phyloP scores from a whole-genome alignment of 35 echinoderm and acorn worm species.

The Stichopus chloronotus region DNA sequence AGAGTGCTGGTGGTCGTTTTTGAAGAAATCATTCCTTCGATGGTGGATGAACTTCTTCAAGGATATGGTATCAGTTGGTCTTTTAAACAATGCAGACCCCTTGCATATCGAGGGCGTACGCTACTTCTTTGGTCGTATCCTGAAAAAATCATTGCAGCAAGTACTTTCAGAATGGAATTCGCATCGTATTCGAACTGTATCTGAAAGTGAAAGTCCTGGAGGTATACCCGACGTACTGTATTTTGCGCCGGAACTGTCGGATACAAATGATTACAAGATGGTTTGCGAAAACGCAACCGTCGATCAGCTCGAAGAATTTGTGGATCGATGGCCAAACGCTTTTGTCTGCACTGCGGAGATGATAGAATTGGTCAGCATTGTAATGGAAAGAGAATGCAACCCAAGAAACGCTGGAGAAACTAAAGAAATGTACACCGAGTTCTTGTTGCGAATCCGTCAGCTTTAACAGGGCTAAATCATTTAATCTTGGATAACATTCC shows the following conservation, averaged over 20 bases:
- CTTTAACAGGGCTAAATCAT: no score
- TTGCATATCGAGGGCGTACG: constrained; percentile 49
- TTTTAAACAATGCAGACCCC: constrained; percentile 43
- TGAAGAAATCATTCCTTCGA: constrained; percentile 5
- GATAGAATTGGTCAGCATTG: not conserved
- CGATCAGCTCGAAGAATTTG: not conserved
- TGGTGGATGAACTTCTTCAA: constrained; percentile 63
- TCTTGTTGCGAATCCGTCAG: no score
- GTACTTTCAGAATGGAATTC: constrained; percentile 40
- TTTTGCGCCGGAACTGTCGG: not conserved
- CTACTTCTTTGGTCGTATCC: constrained; percentile 52
- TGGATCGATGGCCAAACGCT: not conserved
- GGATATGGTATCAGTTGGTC: constrained; percentile 53
- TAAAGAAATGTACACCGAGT: not conserved
- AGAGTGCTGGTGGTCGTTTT: constrained; percentile 61
- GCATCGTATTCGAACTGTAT: constrained; percentile 41
- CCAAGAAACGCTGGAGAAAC: not conserved
- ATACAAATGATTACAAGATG: not conserved
- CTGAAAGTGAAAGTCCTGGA: constrained; percentile 45
- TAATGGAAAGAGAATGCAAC: not conserved
- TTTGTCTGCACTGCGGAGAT: not conserved
- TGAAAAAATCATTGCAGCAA: constrained; percentile 49
- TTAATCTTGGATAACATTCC: no score
- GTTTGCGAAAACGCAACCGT: not conserved
- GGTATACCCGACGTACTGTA: constrained; percentile 46